Conservation (phyloP, 2,888 invertebrate genomes). For the Archaeoteleia sp. region DNA sequence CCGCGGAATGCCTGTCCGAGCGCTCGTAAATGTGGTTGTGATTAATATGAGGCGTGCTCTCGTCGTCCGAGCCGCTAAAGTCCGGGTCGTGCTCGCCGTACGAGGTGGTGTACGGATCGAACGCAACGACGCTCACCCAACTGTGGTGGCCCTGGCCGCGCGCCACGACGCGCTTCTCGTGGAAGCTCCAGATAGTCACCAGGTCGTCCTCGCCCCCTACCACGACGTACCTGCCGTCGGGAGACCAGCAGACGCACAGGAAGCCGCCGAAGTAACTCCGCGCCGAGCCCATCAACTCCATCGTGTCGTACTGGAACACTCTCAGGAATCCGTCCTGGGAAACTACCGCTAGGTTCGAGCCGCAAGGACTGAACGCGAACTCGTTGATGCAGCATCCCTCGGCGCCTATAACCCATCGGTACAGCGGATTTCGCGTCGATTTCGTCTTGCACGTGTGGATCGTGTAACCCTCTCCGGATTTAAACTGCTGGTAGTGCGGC, state of each 20-base stretch:
- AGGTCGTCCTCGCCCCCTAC: conserved; percentile 99
- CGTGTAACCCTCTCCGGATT: conserved; percentile 94
- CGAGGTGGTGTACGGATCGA: conserved; percentile 90
- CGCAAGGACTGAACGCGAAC: conserved; percentile 97
- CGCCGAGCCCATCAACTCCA: conserved; percentile 95
- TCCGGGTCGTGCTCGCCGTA: conserved; percentile 78
- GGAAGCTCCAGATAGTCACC: conserved; percentile 97
- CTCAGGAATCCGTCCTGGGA: conserved; percentile 96
- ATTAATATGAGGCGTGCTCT: conserved; percentile 68
- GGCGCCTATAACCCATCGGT: conserved; percentile 89
- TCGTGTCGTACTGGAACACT: conserved; percentile 97
- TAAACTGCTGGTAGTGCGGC: conserved; percentile 96
- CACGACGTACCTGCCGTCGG: conserved; percentile 95
- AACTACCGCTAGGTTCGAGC: conserved; percentile 93
- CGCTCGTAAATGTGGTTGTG: conserved; percentile 69
- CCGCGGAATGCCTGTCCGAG: conserved; percentile 65
- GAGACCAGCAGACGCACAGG: conserved; percentile 98
- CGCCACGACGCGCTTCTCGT: conserved; percentile 95
- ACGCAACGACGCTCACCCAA: conserved; percentile 98
- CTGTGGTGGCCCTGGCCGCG: conserved; percentile 97
- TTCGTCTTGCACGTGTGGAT: conserved; percentile 98
- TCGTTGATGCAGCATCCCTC: conserved; percentile 93
- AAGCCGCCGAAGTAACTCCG: conserved; percentile 99
- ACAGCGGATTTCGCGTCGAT: conserved; percentile 96
- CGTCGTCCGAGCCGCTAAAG: conserved; percentile 78